Conservation (phyloP, 2,888 invertebrate species). For the Fragum fragum region DNA sequence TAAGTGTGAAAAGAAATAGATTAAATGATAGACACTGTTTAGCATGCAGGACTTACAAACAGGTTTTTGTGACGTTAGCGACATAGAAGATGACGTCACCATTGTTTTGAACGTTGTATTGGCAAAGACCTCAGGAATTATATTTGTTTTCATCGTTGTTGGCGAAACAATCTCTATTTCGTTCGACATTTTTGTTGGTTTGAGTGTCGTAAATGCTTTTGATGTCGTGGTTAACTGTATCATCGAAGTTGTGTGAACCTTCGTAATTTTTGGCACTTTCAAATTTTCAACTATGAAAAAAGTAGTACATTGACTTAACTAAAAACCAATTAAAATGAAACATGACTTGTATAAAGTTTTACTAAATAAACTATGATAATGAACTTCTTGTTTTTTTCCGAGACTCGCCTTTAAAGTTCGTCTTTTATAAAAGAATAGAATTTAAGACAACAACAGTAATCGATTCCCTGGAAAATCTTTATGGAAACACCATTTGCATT, state of each 20-base stretch:
- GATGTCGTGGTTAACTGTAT: not conserved
- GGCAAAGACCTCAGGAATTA: not conserved
- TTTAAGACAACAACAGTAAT: no score
- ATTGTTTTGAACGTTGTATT: not conserved
- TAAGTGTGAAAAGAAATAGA: no score
- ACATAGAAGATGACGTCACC: slow-evolving; percentile 7
- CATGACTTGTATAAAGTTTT: no score
- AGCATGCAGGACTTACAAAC: slow-evolving; percentile 44
- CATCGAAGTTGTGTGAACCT: not conserved
- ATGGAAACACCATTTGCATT: no score
- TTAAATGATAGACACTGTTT: no score
- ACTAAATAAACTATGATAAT: no score
- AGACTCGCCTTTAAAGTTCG: no score
- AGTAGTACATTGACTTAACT: slow-evolving; percentile 1
- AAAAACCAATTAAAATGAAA: not conserved
- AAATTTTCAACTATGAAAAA: slow-evolving; percentile 50
- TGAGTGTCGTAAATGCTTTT: slow-evolving; percentile 1
- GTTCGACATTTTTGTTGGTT: slow-evolving; percentile 19
- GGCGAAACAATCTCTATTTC: not conserved
- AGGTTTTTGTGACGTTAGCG: slow-evolving; percentile 22
- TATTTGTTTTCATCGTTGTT: slow-evolving; percentile 10
- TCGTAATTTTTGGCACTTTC: slow-evolving; percentile 22
- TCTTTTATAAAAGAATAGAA: no score
- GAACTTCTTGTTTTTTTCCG: no score
- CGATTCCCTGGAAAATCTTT: no score